Conservation (phyloP, 2,113 vertebrate genomes). For the Astur gentilis region DNA sequence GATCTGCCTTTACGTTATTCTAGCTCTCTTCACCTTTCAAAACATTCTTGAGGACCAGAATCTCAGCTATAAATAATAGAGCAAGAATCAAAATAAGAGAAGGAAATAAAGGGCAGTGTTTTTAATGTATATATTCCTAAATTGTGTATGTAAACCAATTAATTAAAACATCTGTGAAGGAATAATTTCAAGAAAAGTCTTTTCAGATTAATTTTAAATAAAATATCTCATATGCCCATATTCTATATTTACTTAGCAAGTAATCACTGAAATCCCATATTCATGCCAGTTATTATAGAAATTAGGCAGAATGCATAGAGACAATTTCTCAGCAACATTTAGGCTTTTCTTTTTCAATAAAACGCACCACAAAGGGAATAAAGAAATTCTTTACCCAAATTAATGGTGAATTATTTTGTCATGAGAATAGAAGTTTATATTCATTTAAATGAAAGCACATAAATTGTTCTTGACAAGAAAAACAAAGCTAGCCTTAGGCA, state of each 20-base stretch:
- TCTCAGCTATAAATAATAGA: neutral
- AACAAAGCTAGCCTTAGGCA: conserved; percentile 81
- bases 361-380: conserved; percentile 71
- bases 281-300: conserved; percentile 42
- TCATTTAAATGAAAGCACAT: conserved; percentile 81
- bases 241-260: conserved; percentile 36
- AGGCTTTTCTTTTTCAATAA: conserved; percentile 65
- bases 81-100: neutral
- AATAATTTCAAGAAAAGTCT: conserved; percentile 54
- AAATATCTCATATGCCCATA: conserved; percentile 22
- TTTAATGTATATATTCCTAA: neutral
- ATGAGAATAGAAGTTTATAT: conserved; percentile 79
- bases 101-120: neutral
- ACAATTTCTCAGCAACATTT: conserved; percentile 55
- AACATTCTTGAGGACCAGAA: neutral
- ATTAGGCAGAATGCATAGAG: conserved; percentile 50
- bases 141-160: neutral
- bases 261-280: conserved; percentile 57
- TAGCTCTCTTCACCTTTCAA: neutral
- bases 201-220: conserved; percentile 57
- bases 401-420: conserved; percentile 79
- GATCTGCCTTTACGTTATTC: neutral
- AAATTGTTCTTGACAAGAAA: conserved; percentile 84
- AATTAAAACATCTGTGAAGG: neutral
- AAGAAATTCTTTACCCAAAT: conserved; percentile 76